Evolutionary conservation across 2,797 vertebrate genomes (phyloP), one percentile per base, ranked within the genome.

Genomic region (Gymnoscopelus microlampas): DNA sequence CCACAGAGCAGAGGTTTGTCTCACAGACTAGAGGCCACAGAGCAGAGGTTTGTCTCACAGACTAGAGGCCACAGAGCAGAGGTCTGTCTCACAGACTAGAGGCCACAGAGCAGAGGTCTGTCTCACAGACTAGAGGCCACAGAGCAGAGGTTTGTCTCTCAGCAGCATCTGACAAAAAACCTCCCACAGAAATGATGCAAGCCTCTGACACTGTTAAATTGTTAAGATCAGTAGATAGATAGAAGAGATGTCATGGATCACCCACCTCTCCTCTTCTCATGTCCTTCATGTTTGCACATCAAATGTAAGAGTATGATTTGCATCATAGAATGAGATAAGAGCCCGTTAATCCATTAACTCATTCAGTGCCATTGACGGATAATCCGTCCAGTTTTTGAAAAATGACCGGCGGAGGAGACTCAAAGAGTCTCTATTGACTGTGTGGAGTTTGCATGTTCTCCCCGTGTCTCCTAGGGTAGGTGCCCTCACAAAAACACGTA

Each of bases 1-100:
- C 39, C 39, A 91, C 90, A 91, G 83, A 87, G 85, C 82, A 19
- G 1, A 19, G 19, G n/a, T n/a, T n/a, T n/a, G n/a, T n/a, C n/a
- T n/a, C n/a, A 19, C 19, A n/a, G 70, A 85, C 85, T 70, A 79
- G 35, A 10, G 8, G 7, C 39, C 39, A 91, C 90, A 91, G 83
- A 87, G 85, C 82, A 19, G 1, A 19, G 19, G n/a, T n/a, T n/a
- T n/a, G n/a, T n/a, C n/a, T n/a, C n/a, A 19, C 19, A n/a, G 70
- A 85, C 85, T 70, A 79, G 35, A 10, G 8, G 7, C 39, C 39
- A 91, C 90, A 91, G 83, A 87, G 85, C 82, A 19, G 1, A 19
- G 19, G n/a, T n/a, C n/a, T n/a, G n/a, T n/a, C n/a, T n/a, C n/a
- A 19, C 19, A n/a, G n/a, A n/a, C 19, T 19, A 19, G 19, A 19